Conservation (phyloP, 2,113 vertebrate genomes). For the Indicator maculatus region DNA sequence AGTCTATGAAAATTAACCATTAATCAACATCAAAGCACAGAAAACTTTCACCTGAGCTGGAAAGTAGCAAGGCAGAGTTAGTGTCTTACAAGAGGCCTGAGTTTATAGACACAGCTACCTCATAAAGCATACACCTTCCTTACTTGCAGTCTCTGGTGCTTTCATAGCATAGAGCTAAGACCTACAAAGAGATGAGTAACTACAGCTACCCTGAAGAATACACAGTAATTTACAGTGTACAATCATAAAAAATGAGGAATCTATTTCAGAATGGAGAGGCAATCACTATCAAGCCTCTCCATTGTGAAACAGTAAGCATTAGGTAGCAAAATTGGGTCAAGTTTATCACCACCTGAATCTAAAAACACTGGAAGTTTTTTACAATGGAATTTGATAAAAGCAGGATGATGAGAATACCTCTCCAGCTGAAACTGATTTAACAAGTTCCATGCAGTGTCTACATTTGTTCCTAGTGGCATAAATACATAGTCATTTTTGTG, state of each 20-base stretch:
- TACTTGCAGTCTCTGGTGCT: not conserved
- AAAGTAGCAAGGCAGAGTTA: not conserved
- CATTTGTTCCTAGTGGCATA: not conserved
- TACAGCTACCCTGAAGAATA: not conserved
- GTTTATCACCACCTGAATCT: not conserved
- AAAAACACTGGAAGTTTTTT: not conserved
- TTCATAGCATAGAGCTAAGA: not conserved
- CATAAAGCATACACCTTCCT: not conserved
- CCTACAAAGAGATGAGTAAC: not conserved
- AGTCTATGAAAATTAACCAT: slow-evolving; percentile 58
- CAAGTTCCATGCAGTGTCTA: not conserved
- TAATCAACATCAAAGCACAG: slow-evolving; percentile 49
- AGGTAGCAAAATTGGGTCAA: not conserved
- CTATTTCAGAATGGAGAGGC: not conserved
- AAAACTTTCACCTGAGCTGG: slow-evolving; percentile 27
- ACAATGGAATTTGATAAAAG: not conserved
- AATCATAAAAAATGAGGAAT: not conserved
- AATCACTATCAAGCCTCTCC: not conserved
- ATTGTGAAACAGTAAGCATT: not conserved
- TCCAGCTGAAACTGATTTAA: not conserved
- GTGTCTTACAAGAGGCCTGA: not conserved
- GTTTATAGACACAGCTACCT: not conserved
- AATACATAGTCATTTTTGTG: not conserved
- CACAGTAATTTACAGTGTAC: not conserved
- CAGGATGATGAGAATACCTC: not conserved